Conservation (phyloP, 2,888 invertebrate species). For the Rhyacophila evoluta region DNA sequence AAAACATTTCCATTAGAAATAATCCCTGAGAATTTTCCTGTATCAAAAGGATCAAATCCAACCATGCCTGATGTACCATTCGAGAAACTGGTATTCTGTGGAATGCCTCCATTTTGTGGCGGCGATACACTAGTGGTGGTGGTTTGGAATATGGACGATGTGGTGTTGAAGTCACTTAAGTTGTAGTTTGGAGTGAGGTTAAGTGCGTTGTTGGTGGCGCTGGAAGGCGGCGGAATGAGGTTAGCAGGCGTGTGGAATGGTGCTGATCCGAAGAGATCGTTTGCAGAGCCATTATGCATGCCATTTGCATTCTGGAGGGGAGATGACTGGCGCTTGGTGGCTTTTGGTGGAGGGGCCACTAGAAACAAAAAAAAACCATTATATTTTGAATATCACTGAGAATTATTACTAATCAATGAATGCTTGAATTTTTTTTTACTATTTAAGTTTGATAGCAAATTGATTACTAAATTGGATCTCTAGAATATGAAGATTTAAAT, state of each 20-base stretch:
- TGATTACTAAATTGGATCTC: no score
- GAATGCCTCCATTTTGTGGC: constrained; percentile 31
- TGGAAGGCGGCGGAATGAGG: constrained; percentile 42
- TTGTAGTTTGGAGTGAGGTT: constrained; percentile 61
- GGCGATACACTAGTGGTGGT: constrained; percentile 38
- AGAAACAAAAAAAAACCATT: constrained; percentile 58
- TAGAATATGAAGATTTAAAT: no score
- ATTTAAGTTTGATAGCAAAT: no score
- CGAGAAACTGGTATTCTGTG: constrained; percentile 23
- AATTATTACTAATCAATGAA: no score
- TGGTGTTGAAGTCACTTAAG: constrained; percentile 64
- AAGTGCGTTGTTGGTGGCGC: constrained; percentile 51
- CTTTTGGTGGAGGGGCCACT: constrained; percentile 94
- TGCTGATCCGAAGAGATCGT: constrained; percentile 84
- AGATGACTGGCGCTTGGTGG: constrained; percentile 69
- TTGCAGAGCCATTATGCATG: constrained; percentile 66
- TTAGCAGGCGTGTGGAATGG: constrained; percentile 71
- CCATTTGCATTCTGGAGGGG: constrained; percentile 58
- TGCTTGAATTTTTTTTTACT: no score
- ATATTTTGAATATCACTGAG: no score
- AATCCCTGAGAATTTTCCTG: constrained; percentile 74
- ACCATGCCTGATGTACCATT: constrained; percentile 65
- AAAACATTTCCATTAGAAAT: constrained; percentile 46
- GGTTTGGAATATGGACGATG: constrained; percentile 63
- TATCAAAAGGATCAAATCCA: constrained; percentile 85